These are phyloP conservation scores for Ophion ventricosus DNA, from an alignment of 2,888 invertebrate genomes.

Conservation along the genomic window DNA sequence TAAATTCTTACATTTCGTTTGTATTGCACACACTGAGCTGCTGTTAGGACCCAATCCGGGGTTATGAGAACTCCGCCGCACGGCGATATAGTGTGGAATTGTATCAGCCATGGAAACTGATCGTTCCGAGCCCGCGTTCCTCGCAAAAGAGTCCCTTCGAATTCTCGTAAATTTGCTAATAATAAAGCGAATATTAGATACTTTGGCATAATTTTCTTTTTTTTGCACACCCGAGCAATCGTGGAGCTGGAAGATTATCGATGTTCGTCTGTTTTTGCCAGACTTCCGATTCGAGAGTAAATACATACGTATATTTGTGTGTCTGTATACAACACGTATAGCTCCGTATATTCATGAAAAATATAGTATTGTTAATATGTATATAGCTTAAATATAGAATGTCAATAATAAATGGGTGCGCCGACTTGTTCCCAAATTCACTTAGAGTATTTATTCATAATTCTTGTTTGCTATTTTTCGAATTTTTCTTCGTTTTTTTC, in stretches of 20 bases:
- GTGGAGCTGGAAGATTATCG: slow-evolving; percentile 27
- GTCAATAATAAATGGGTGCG: slow-evolving; percentile 36
- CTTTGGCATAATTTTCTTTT: slow-evolving; percentile 69
- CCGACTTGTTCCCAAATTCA: neutral
- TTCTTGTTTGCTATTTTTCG: slow-evolving; percentile 70
- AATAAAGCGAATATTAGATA: slow-evolving; percentile 67
- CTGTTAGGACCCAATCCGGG: slow-evolving; percentile 74
- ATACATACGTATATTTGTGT: slow-evolving; percentile 17
- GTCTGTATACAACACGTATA: neutral
- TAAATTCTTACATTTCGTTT: slow-evolving; percentile 71
- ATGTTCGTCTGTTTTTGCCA: slow-evolving; percentile 45
- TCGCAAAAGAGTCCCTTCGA: slow-evolving; percentile 60
- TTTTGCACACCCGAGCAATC: slow-evolving; percentile 15
- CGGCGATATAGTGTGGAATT: slow-evolving; percentile 74
- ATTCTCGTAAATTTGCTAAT: slow-evolving; percentile 62
- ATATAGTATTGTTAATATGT: slow-evolving; percentile 38
- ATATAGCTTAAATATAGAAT: slow-evolving; percentile 54
- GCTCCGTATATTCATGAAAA: slow-evolving; percentile 49
- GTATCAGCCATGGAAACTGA: slow-evolving; percentile 75
- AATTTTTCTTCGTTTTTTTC: slow-evolving; percentile 40
- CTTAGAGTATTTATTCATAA: slow-evolving; percentile 50
- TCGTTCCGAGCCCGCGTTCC: slow-evolving; percentile 67
- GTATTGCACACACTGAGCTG: slow-evolving; percentile 74
- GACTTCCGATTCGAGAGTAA: slow-evolving; percentile 7
- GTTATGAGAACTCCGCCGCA: slow-evolving; percentile 74